Conservation (phyloP, 2,888 invertebrate genomes). For the Drosophila paranaensis region DNA sequence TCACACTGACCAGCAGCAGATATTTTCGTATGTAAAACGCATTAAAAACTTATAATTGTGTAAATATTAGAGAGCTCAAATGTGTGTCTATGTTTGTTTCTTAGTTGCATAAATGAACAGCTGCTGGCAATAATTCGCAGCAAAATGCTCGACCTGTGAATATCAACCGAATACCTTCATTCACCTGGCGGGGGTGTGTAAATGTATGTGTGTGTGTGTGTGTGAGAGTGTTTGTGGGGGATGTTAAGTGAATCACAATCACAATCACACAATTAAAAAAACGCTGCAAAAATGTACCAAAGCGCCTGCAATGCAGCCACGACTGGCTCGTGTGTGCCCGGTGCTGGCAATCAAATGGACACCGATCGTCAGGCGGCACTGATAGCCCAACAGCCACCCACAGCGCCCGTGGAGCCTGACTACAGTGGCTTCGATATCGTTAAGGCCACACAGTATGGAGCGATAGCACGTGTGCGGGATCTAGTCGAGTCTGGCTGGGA, state of each 20-base stretch:
- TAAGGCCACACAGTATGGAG: slow-evolving; percentile 98
- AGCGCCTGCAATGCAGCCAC: slow-evolving; percentile 90
- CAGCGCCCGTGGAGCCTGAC: slow-evolving; percentile 88
- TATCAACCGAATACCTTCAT: slow-evolving; percentile 48
- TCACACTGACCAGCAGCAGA: slow-evolving; percentile 54
- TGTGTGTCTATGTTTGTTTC: slow-evolving; percentile 40
- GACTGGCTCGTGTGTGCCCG: slow-evolving; percentile 86
- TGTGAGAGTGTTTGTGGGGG: slow-evolving; percentile 51
- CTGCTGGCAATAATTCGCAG: slow-evolving; percentile 40
- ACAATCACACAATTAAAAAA: slow-evolving; percentile 60
- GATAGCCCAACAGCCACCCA: slow-evolving; percentile 87
- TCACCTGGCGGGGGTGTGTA: slow-evolving; percentile 58
- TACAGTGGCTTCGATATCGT: slow-evolving; percentile 96
- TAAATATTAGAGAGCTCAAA: slow-evolving; percentile 41
- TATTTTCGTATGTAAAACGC: slow-evolving; percentile 70
- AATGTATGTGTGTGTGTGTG: background rate
- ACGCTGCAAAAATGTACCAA: slow-evolving; percentile 87
- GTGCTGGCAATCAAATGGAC: slow-evolving; percentile 87
- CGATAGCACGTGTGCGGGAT: slow-evolving; percentile 92
- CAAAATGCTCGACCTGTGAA: slow-evolving; percentile 54
- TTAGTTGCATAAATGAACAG: slow-evolving; percentile 34
- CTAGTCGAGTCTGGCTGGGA: slow-evolving; percentile 96
- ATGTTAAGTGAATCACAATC: slow-evolving; percentile 77
- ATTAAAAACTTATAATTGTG: slow-evolving; percentile 59
- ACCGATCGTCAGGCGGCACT: slow-evolving; percentile 85